Conservation (phyloP, 2,888 invertebrate species). For the Hirtodrosophila confusa region DNA sequence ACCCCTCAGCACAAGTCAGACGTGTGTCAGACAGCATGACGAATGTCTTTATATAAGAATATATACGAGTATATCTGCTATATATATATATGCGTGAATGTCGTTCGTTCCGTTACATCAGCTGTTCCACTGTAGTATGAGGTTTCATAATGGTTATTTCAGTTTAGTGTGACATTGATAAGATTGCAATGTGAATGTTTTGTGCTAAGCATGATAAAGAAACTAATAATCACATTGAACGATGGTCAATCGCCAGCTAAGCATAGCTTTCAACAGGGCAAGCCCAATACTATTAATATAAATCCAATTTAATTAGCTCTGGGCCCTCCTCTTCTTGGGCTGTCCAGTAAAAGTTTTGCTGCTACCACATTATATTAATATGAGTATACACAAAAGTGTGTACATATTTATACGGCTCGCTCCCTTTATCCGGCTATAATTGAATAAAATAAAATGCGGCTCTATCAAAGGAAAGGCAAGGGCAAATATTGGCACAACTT, state of each 20-base stretch:
- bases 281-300: constrained; percentile 41
- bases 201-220: constrained; percentile 8
- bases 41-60: constrained; percentile 32
- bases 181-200: constrained; percentile 19
- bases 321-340: constrained; percentile 5
- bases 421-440: constrained; percentile 71
- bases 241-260: constrained; percentile 40
- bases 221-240: constrained; percentile 22
- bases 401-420: constrained; percentile 32
- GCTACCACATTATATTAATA: constrained; percentile 29
- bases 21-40: constrained; percentile 33
- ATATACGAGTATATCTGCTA: neutral
- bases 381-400: constrained; percentile 1
- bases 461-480: constrained; percentile 43
- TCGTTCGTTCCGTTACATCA: constrained; percentile 30
- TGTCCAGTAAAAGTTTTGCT: constrained; percentile 38
- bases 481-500: constrained; percentile 75
- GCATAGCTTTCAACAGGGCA: constrained; percentile 29
- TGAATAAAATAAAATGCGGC: constrained; percentile 77
- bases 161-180: constrained; percentile 20
- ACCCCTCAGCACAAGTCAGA: constrained; percentile 28
- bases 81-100: neutral
- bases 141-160: neutral
- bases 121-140: neutral
- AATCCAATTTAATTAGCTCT: constrained; percentile 75